phyloP scores from a whole-genome alignment of 1,140 invertebrate species.

The Camponotus vicinus region DNA sequence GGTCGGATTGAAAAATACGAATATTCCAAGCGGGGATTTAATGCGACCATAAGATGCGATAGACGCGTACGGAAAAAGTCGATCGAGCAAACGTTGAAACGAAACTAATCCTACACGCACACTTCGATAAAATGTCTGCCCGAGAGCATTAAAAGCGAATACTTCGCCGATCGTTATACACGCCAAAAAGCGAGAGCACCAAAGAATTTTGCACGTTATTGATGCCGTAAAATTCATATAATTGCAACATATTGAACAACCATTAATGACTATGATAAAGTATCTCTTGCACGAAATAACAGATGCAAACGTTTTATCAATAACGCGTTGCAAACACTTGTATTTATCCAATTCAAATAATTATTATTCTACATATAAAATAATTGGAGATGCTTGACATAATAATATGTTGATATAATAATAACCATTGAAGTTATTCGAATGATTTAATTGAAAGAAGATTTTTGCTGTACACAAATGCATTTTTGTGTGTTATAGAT shows the following conservation, averaged over 20 bases:
- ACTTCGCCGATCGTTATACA: constrained; percentile 16
- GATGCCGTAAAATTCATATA: background rate
- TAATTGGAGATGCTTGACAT: background rate
- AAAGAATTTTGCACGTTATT: background rate
- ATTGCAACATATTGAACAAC: background rate
- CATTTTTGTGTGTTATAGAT: background rate
- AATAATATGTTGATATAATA: background rate
- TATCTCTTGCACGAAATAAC: background rate
- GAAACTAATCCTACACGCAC: constrained; percentile 38
- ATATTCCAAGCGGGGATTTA: constrained; percentile 24
- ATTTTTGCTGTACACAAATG: background rate
- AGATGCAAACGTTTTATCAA: background rate
- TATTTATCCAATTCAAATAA: background rate
- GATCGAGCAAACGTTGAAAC: constrained; percentile 43
- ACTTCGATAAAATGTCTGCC: constrained; percentile 27
- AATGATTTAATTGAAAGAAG: background rate
- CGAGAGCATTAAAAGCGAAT: constrained; percentile 46
- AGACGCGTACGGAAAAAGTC: constrained; percentile 21
- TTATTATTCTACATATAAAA: background rate
- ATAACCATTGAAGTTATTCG: background rate
- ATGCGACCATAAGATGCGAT: constrained; percentile 23
- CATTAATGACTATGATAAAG: background rate
- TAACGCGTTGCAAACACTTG: background rate
- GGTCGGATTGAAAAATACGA: constrained; percentile 42
- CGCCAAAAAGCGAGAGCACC: background rate